Base-by-base conservation (phyloP, 1,140 invertebrate species). In the Drosophila trapezifrons region DNA sequence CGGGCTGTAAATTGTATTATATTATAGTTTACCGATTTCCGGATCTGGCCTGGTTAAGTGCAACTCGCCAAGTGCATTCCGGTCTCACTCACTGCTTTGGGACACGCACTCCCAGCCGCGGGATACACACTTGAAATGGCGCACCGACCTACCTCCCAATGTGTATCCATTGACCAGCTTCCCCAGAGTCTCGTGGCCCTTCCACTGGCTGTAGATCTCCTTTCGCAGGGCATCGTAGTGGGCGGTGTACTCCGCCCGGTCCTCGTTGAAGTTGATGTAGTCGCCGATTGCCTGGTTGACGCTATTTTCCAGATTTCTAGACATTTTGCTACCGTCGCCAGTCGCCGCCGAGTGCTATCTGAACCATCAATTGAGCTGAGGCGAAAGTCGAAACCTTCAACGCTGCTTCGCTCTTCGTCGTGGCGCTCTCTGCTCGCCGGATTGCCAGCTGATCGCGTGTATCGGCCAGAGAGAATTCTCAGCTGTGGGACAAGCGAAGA, bases 211-310 rank as follows among this genome's bases (percentile, higher is more conserved):
- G 60, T 84, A 83, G 17, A 83, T 17, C 22, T 15, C 7, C 8
- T 83, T 45, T 1, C 72, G 67, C 20, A 87, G 52, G 0, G 27
- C 38, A 15, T 67, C 40, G 25, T 67, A 89, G 52, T 83, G 84
- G 1, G 17, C 15, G 9, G 72, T 71, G 32, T 62, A 89, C 7
- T 1, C 1, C 58, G 42, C 7, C 5, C 79, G 60, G 4, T 80
- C 4, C 0, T 12, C 1, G n/a, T 77, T 32, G 8, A 87, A 65
- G 32, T 74, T 83, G 1, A 89, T 64, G 32, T 43, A 57, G 0
- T 71, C 13, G 3, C 29, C 29, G 25, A 65, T 67, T 3, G 27
- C 27, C 10, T 12, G 1, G 5, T 52, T 67, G 0, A 76, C 10
- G 4, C 8, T 67, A 3, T 35, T 37, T 17, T 76, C 73, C 35